These are phyloP conservation scores for Orthonychiurus folsomi DNA, from an alignment of 2,888 invertebrate species.

Conservation along the genomic window DNA sequence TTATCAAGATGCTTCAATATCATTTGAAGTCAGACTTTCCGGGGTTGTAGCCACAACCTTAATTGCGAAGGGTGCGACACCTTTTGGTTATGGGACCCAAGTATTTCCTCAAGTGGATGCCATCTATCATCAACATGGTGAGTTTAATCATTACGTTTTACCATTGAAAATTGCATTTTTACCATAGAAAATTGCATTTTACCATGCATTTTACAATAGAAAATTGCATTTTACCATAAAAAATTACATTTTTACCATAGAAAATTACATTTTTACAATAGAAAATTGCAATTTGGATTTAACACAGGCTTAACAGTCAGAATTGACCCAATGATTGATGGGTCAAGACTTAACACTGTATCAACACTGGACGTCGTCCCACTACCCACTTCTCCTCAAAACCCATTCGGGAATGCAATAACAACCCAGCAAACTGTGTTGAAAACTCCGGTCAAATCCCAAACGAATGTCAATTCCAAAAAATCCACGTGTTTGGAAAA, in stretches of 20 bases:
- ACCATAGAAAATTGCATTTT: no score
- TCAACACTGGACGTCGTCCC: not conserved
- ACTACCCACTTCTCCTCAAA: not conserved
- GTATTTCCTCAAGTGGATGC: not conserved
- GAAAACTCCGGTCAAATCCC: not conserved
- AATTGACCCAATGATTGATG: not conserved
- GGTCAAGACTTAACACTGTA: not conserved
- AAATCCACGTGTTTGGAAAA: not conserved
- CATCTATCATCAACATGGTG: not conserved
- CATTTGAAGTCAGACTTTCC: constrained; percentile 23
- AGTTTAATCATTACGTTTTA: no score
- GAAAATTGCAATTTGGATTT: no score
- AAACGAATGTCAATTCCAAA: not conserved
- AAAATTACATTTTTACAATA: no score
- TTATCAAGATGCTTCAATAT: constrained; percentile 28
- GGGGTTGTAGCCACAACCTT: not conserved
- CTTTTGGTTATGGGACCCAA: not conserved
- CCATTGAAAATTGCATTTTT: no score
- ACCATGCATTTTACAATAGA: no score
- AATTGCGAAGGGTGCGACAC: not conserved
- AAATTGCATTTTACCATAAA: no score
- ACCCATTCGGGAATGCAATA: not conserved
- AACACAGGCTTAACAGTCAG: no score
- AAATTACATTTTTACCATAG: no score
- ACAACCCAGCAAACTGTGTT: not conserved